Base-by-base conservation (phyloP, 1,140 invertebrate species). In the Aricia agestis region DNA sequence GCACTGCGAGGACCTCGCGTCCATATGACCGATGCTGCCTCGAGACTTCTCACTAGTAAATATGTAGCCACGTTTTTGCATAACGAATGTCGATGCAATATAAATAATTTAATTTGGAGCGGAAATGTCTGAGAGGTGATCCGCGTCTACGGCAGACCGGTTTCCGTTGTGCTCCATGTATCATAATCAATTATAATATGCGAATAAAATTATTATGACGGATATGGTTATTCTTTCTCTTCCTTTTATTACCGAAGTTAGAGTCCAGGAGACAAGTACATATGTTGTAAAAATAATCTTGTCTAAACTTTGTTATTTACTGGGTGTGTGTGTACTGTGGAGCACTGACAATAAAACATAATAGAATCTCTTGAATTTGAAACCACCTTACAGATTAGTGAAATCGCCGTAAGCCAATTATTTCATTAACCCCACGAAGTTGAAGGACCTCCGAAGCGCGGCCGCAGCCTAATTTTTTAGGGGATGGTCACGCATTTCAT, bases 131-230 rank as follows among this genome's bases (percentile, higher is more conserved):
- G 75, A 78, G 72, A 13, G 76, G 71, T 75, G 74, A 71, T 79
- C 78, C 78, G 78, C 78, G 73, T 75, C 73, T 69, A 13, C 45
- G 11, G 77, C 78, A 73, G 79, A 80, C 73, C 71, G 79, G 78
- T 77, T 82, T 79, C 76, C 79, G 73, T 78, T 85, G 79, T 80
- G 79, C 82, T 89, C 83, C 83, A 89, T 91, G 89, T 89, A 91
- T 89, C 87, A 91, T 91, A 89, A 91, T 88, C 86, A 89, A 89
- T 90, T 86, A 90, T 87, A 87, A 86, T 91, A 91, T 89, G 86
- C 86, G 85, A 91, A 87, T 91, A 91, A 91, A 90, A 89, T 81
- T 89, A 89, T 89, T 85, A 90, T 90, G 88, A 90, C 87, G 79
- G 82, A 88, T 66, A 52, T 72, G 68, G 66, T 69, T 73, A 57